A percentile compares a stretch with the other conserved stretches of the same genome.
These are phyloP conservation scores for Anticlea derivata DNA, from an alignment of 2,888 invertebrate genomes.

Conservation along the genomic window DNA sequence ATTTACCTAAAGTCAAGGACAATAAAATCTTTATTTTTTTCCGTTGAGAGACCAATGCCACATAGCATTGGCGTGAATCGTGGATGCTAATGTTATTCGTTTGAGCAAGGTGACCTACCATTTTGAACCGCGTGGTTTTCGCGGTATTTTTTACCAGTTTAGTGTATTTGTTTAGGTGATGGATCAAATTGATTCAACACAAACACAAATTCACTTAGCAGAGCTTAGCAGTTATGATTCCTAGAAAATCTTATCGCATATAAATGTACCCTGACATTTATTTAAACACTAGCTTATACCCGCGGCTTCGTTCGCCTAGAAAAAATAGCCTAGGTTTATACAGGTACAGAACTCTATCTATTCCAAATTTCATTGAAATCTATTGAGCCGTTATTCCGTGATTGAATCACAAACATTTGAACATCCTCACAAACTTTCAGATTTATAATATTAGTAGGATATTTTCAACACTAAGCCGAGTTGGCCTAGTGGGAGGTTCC, in stretches of 20 bases:
- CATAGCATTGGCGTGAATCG: not conserved
- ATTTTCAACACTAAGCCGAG: too few species aligned
- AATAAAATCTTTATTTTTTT: slow-evolving; percentile 7
- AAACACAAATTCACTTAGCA: slow-evolving; percentile 4
- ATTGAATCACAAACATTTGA: too few species aligned
- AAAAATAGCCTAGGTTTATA: too few species aligned
- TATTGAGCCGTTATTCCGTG: too few species aligned
- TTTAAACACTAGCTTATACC: too few species aligned
- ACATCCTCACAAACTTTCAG: too few species aligned
- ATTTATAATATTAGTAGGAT: too few species aligned
- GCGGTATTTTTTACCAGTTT: not conserved
- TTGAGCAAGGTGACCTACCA: slow-evolving; percentile 9
- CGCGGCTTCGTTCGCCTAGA: too few species aligned
- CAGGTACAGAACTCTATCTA: too few species aligned
- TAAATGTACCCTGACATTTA: too few species aligned
- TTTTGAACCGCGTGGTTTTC: not conserved
- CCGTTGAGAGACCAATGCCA: slow-evolving; percentile 10
- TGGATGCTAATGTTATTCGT: not conserved
- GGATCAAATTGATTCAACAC: not conserved
- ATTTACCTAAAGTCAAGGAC: slow-evolving; percentile 3
- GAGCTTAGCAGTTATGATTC: not conserved
- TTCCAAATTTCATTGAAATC: too few species aligned
- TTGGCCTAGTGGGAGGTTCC: too few species aligned
- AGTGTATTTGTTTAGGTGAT: slow-evolving; percentile 1
- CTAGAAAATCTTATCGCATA: not conserved